phyloP scores from a whole-genome alignment of 2,113 vertebrate genomes.

The Gopherus evgoodei region DNA sequence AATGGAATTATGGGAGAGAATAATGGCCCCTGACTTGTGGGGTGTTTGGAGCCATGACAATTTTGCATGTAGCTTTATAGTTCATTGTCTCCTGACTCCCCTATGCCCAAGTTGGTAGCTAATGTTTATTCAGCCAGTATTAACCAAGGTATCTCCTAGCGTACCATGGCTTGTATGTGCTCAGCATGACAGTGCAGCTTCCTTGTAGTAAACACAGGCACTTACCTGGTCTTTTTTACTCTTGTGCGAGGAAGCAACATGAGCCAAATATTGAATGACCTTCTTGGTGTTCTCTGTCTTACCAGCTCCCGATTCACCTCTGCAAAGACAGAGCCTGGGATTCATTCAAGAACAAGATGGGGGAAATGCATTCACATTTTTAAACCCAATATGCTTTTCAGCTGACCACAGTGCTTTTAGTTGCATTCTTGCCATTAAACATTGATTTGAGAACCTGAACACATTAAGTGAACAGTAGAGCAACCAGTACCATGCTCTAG shows the following conservation, averaged over 20 bases:
- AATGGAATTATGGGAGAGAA: background rate
- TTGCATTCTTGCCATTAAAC: background rate
- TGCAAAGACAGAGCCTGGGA: conserved; percentile 71
- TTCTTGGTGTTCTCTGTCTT: conserved; percentile 99
- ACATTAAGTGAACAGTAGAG: background rate
- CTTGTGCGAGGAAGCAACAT: conserved; percentile 98
- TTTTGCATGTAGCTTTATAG: background rate
- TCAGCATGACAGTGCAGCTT: background rate
- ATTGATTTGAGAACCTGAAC: background rate
- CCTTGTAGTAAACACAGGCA: background rate
- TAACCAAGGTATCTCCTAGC: background rate
- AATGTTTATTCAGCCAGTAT: background rate
- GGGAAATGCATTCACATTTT: background rate
- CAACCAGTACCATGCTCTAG: background rate
- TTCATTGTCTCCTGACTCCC: background rate
- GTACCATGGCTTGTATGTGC: background rate
- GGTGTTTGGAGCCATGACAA: background rate
- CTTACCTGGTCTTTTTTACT: conserved; percentile 98
- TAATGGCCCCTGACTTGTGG: background rate
- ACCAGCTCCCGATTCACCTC: conserved; percentile 97
- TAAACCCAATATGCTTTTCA: background rate
- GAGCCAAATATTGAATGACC: conserved; percentile 98
- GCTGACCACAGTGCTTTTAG: background rate
- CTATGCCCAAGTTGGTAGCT: background rate
- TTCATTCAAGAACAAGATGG: background rate